Evolutionary conservation across 2,797 vertebrate genomes (phyloP).

Genomic region (Pipistrellus pipistrellus): DNA sequence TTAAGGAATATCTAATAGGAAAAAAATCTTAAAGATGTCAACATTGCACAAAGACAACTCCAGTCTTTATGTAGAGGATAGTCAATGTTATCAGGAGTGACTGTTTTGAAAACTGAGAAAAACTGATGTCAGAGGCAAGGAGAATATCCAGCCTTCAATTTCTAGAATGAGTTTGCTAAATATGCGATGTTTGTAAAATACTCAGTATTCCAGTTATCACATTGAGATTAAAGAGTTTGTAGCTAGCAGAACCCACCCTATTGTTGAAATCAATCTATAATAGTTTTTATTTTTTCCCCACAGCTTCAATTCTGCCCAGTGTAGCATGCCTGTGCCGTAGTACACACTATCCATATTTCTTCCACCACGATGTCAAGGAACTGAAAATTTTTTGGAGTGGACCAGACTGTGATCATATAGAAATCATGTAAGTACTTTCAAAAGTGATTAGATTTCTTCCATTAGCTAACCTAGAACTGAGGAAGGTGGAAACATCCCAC

Average conservation of each 20-base stretch:
- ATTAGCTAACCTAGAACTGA: not conserved
- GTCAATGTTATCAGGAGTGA: not conserved
- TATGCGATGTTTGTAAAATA: not conserved
- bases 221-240: not conserved
- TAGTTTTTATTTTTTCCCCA: not conserved
- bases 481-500: not conserved
- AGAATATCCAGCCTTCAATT: not conserved
- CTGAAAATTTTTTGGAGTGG: conserved; percentile 86
- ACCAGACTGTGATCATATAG: conserved; percentile 84
- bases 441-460: too few relatives aligned
- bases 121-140: not conserved
- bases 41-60: not conserved
- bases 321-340: conserved; percentile 86
- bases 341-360: conserved; percentile 77
- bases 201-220: not conserved
- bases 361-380: conserved; percentile 80
- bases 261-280: not conserved
- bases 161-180: not conserved
- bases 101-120: not conserved
- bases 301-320: conserved; percentile 78
- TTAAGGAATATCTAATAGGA: not conserved
- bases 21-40: not conserved
- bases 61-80: not conserved
- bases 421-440: too few relatives aligned
- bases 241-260: not conserved